Evolutionary conservation across 1,140 invertebrate genomes (phyloP), one percentile per base, ranked within the genome.

Genomic region (Monomorium pharaonis): DNA sequence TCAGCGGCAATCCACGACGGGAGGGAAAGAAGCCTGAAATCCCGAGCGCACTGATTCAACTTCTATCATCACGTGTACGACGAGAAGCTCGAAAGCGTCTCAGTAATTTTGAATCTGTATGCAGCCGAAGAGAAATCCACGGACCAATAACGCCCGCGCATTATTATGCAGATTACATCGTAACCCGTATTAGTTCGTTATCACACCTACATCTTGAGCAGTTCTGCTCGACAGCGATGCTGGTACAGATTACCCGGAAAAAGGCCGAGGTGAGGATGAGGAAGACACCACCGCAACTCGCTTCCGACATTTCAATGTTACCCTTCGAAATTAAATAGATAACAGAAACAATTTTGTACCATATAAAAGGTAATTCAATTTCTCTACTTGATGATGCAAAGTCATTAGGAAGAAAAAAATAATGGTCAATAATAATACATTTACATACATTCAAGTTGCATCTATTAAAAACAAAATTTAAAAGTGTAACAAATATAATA

Each of bases 41-140:
- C 67, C 83, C 30, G 62, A 56, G 37, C 37, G 67, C 44, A 88
- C 54, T 72, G 88, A 89, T 89, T 89, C 76, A 70, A 86, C 84
- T 89, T 86, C 84, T 72, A 85, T 47, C 62, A 63, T 30, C 33
- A 60, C 87, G 70, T 77, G 84, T 76, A 76, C 76, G 65, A 47
- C 80, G 69, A 24, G 84, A 75, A 70, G 47, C 74, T 72, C 56
- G 56, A 74, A 30, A 42, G 87, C 80, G 87, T 92, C 91, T 90
- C 89, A 91, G 91, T 94, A 95, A 95, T 95, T 95, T 94, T 93
- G 94, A 95, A 95, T 95, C 94, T 95, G 94, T 94, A 95, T 95
- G 94, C 94, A 93, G 86, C 91, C 76, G 90, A 93, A 92, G 92
- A 94, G 94, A 92, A 94, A 94, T 94, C 91, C 92, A 93, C 92